These are phyloP conservation scores for Nesidiocoris tenuis DNA, from an alignment of 2,888 invertebrate genomes.

Conservation along the genomic window DNA sequence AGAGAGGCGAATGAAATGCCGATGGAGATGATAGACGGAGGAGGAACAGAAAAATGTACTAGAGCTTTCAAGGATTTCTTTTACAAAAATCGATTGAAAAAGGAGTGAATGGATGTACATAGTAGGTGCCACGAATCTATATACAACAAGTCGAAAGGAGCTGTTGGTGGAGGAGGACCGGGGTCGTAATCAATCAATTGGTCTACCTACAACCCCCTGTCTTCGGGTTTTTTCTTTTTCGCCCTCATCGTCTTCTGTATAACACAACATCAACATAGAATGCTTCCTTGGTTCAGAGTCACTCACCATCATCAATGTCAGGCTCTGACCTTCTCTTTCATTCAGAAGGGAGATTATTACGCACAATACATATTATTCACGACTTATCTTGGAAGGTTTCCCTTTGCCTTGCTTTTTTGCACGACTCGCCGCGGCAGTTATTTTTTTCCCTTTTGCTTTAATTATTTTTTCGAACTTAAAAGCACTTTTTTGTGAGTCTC, in stretches of 20 bases:
- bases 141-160: not conserved
- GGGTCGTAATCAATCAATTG: slow-evolving; percentile 40
- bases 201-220: slow-evolving; percentile 1
- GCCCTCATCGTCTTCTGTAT: not conserved
- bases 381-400: slow-evolving; percentile 43
- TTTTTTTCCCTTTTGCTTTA: not conserved
- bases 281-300: not conserved
- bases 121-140: slow-evolving; percentile 2
- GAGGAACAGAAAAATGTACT: slow-evolving; percentile 45
- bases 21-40: not conserved
- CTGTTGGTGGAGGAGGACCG: not conserved
- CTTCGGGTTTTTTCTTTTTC: not conserved
- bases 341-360: slow-evolving; percentile 26
- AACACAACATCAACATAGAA: not conserved
- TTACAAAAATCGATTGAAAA: slow-evolving; percentile 43
- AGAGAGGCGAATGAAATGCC: not conserved
- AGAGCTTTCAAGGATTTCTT: slow-evolving; percentile 43
- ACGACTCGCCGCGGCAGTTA: not conserved
- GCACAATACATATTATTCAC: slow-evolving; percentile 43
- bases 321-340: not conserved
- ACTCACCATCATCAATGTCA: not conserved
- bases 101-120: slow-evolving; percentile 31
- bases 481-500: not conserved
- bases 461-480: not conserved
- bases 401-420: not conserved